Evolutionary conservation across 1,140 invertebrate genomes (phyloP).

Genomic region (Hypothenemus hampei): DNA sequence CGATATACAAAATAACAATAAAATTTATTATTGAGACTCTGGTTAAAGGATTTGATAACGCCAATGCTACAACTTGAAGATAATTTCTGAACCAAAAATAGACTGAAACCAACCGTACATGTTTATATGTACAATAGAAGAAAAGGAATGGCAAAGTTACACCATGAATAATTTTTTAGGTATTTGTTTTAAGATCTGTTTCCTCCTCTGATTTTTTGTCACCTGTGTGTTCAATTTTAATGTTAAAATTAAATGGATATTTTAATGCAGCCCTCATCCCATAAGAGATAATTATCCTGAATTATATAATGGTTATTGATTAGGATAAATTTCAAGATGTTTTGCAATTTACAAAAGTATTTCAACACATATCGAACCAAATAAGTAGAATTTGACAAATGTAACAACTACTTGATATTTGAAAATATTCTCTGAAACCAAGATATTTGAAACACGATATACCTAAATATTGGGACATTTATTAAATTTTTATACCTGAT

Average conservation of each 20-base stretch:
- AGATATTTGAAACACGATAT: too few relatives aligned
- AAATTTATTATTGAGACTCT: conserved; percentile 86
- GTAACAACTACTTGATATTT: too few relatives aligned
- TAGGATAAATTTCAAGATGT: too few relatives aligned
- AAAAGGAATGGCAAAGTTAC: neutral
- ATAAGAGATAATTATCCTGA: too few relatives aligned
- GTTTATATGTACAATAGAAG: neutral
- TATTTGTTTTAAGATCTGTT: conserved; percentile 1
- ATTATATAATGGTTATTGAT: too few relatives aligned
- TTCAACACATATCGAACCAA: too few relatives aligned
- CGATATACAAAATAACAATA: conserved; percentile 86
- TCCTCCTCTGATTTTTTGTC: conserved; percentile 6
- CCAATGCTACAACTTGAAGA: conserved; percentile 40
- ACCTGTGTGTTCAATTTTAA: conserved; percentile 17
- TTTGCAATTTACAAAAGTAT: too few relatives aligned
- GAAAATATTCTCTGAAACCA: too few relatives aligned
- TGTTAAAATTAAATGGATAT: neutral
- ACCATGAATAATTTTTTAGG: neutral
- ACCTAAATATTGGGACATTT: too few relatives aligned
- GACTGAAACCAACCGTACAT: conserved; percentile 12
- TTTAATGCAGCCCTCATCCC: too few relatives aligned
- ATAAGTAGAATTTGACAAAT: too few relatives aligned
- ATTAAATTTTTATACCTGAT: too few relatives aligned
- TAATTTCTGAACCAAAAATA: conserved; percentile 10
- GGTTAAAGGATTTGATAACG: conserved; percentile 71